These are phyloP conservation scores for Drosophila sordidapex DNA, from an alignment of 2,888 invertebrate species.

Conservation along the genomic window DNA sequence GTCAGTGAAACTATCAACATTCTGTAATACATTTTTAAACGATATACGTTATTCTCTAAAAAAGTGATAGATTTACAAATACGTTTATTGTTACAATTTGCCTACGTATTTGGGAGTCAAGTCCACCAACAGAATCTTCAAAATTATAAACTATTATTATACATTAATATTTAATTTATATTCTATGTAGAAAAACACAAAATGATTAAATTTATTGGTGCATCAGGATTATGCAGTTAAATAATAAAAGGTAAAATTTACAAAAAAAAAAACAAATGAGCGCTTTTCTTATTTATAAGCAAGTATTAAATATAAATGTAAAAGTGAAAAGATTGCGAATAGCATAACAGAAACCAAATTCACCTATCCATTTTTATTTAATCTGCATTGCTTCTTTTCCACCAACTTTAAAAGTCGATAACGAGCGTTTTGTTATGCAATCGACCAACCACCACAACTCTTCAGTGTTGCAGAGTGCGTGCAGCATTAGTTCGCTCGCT, in stretches of 20 bases:
- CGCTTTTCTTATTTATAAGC: not conserved
- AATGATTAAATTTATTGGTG: not conserved
- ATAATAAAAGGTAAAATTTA: not conserved
- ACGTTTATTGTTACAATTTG: not conserved
- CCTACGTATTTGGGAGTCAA: not conserved
- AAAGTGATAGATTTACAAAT: not conserved
- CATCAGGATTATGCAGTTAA: not conserved
- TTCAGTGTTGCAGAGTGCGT: conserved; percentile 15
- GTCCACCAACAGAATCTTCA: not conserved
- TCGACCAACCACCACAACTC: conserved; percentile 8
- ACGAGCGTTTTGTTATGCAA: not conserved
- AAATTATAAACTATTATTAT: not conserved
- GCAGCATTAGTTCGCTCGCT: conserved; percentile 9
- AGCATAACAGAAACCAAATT: not conserved
- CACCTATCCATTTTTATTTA: not conserved
- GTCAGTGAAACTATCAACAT: not conserved
- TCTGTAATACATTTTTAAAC: conserved; percentile 1
- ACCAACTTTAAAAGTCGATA: not conserved
- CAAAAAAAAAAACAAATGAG: too few relatives aligned
- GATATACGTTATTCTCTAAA: not conserved
- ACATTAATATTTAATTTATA: not conserved
- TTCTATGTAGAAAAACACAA: not conserved
- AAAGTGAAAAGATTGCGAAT: not conserved
- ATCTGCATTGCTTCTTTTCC: not conserved
- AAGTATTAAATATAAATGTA: not conserved